Percentiles rank a stretch among this genome's conserved stretches.
phyloP scores from a whole-genome alignment of 2,113 vertebrate species.

The Hemiprocne comata region DNA sequence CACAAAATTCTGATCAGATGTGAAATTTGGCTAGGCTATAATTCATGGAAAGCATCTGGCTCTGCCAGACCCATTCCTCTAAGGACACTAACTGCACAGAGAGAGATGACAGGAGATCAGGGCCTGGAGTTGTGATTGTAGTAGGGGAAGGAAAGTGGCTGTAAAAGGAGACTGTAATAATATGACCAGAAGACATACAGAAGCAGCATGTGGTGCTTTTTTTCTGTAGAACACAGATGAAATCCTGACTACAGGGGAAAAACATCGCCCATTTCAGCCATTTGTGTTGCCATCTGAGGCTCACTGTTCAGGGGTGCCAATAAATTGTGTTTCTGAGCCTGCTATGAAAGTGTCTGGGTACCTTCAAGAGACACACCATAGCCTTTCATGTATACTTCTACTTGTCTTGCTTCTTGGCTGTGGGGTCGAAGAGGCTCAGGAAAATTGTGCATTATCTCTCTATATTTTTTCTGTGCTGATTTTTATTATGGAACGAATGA shows the following conservation, averaged over 20 bases:
- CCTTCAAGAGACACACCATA: background rate
- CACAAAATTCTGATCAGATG: background rate
- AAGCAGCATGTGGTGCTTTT: background rate
- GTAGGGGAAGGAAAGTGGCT: background rate
- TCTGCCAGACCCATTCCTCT: background rate
- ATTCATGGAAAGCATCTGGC: background rate
- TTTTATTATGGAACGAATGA: background rate
- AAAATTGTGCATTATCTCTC: background rate
- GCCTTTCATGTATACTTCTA: fast-evolving
- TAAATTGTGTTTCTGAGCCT: background rate
- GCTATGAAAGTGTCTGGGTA: background rate
- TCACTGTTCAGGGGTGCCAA: background rate
- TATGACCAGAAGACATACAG: background rate
- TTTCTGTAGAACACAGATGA: background rate
- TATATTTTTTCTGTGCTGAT: background rate
- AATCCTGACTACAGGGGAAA: background rate
- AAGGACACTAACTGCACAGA: background rate
- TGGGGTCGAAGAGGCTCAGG: background rate
- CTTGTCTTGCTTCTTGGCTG: background rate
- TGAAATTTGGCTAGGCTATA: background rate
- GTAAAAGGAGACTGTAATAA: background rate
- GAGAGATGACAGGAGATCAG: background rate
- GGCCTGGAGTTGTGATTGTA: background rate
- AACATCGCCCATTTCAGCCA: background rate
- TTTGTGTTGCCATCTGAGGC: background rate